Conservation (phyloP, 2,113 vertebrate genomes). For the Lamprotornis superbus region DNA sequence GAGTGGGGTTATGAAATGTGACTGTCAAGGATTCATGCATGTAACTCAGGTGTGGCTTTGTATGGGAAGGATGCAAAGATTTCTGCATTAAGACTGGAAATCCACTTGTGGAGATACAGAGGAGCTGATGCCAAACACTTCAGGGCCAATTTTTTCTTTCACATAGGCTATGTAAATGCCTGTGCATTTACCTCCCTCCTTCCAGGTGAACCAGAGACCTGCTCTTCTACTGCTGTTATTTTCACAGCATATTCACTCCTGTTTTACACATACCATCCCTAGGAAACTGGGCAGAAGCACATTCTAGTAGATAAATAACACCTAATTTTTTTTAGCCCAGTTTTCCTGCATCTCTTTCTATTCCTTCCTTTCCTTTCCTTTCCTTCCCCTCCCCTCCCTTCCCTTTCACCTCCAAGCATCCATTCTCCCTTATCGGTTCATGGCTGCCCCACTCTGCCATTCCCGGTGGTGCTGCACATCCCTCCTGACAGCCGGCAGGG, state of each 20-base stretch:
- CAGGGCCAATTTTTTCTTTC: not conserved
- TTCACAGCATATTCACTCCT: not conserved
- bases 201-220: not conserved
- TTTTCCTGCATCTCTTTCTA: not conserved
- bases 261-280: not conserved
- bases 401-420: not conserved
- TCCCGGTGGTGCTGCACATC: not conserved
- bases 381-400: not conserved
- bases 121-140: not conserved
- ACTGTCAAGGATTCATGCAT: not conserved
- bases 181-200: not conserved
- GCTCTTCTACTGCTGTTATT: not conserved
- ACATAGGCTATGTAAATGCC: not conserved
- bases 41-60: not conserved
- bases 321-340: accelerated
- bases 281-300: not conserved
- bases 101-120: not conserved
- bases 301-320: not conserved
- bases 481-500: not conserved
- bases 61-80: not conserved
- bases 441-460: accelerated
- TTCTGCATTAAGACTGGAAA: not conserved
- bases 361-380: not conserved
- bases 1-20: not conserved
- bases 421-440: accelerated